Evolutionary conservation across 2,113 vertebrate species (phyloP).

Genomic region (Colaptes auratus): DNA sequence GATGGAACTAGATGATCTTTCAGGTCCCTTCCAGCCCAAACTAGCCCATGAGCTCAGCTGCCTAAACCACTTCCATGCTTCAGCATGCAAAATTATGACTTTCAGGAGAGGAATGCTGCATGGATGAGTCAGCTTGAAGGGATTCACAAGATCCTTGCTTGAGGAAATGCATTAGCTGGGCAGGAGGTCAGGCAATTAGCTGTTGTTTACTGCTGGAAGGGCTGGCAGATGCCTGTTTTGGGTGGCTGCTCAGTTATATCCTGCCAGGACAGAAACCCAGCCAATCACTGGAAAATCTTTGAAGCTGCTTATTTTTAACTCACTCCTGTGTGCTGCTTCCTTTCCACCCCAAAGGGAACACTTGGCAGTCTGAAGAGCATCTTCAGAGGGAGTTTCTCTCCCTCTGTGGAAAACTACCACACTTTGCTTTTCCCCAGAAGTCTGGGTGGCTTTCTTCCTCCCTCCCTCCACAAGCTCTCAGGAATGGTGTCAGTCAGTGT

Average conservation of each 20-base stretch:
- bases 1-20: no score
- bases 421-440: not conserved
- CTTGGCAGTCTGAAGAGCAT: not conserved
- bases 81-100: not conserved
- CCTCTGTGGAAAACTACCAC: not conserved
- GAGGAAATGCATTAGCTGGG: not conserved
- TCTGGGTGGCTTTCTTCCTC: not conserved
- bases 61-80: not conserved
- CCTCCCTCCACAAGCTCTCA: not conserved
- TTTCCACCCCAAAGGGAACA: slow-evolving; percentile 2
- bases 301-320: slow-evolving; percentile 60
- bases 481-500: not conserved
- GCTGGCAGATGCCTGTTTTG: not conserved
- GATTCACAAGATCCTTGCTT: not conserved
- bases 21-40: no score
- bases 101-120: not conserved
- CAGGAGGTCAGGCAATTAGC: not conserved
- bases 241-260: not conserved
- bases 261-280: slow-evolving; percentile 21
- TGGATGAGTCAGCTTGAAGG: not conserved
- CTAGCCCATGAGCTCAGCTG: not conserved
- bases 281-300: slow-evolving; percentile 57
- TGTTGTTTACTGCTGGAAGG: not conserved
- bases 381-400: not conserved
- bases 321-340: not conserved